Base-by-base conservation (phyloP, 2,113 vertebrate genomes). In the Gymnobelideus leadbeateri region DNA sequence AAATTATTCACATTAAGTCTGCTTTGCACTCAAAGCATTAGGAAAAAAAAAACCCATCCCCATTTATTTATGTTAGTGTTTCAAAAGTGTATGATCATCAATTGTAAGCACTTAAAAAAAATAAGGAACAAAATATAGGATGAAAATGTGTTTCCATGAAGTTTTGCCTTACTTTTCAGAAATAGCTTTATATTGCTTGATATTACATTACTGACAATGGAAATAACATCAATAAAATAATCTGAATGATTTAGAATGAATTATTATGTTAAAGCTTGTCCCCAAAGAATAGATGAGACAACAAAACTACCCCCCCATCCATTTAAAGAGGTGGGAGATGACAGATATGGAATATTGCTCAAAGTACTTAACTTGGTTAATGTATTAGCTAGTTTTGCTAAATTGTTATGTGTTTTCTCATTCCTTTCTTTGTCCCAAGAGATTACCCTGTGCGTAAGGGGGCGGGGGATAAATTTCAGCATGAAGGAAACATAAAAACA, bases 21-120 rank as follows among this genome's bases (percentile, higher is more conserved):
- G 84, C 93, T 43, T 93, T 94, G 91, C 96, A 91, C 46, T 50
- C 37, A 92, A 43, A 97, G 31, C 61, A 95, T 93, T 94, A 84
- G 16, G 12, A 90, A 94, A 89, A 89, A 52, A 51, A 51, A n/a
- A n/a, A n/a, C n/a, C n/a, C n/a, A 23, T 37, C 55, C n/a, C 95
- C 93, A 77, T 89, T 57, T 94, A 16, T 90, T 92, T 26, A 49
- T 97, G 92, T 7, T 1, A 3, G 89, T 89, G 89, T 54, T 54
- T 89, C n/a, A 93, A 31, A 89, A 12, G 14, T 11, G n/a, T 95
- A 26, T 93, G 2, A 89, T 31, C 37, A 96, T 51, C 94, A 46
- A 92, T 91, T 89, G 1, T 8, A 95, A 43, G 68, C 16, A 84
- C 68, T 84, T 84, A 2, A 19, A n/a, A 84, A 84, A 68, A 84